Evolutionary conservation across 1,140 invertebrate genomes (phyloP), one percentile per base, ranked within the genome.

Genomic region (Trachymyrmex septentrionalis): DNA sequence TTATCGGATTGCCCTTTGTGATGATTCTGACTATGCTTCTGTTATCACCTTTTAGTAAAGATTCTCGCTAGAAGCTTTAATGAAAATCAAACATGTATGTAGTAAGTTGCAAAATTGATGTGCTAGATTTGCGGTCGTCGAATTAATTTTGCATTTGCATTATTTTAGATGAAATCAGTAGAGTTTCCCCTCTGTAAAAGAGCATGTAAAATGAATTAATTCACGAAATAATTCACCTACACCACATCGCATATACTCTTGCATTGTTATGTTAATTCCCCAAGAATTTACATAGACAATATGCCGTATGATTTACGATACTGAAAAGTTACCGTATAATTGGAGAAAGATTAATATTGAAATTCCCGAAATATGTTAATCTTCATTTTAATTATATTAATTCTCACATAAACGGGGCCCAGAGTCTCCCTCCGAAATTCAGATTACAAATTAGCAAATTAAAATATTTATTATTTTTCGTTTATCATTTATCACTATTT

Each of bases 1-100:
- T 85, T 85, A 87, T 87, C 82, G 88, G 55, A 86, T 89, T 75
- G 69, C 57, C 19, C 66, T 63, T 75, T 59, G 71, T 64, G 75
- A 77, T 30, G 66, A 76, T 69, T 81, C 63, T 50, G 80, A 84
- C 69, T 61, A 57, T 38, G 55, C 80, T 75, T 55, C 55, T 48
- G 55, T 75, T 84, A 84, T 84, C 80, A 61, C 69, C 69, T 75
- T 38, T 30, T 48, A 57, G 55, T 38, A 61, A 75, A 61, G 69
- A 84, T 75, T 84, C 24, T 48, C 19, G 12, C 27, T 34, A 1
- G 27, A 84, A 24, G 24, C 55, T 21, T 73, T 59, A 21, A 59
- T 27, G 12, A 50, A 75, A 84, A 63, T 61, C n/a, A 16, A 55
- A 61, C 16, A 10, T 78, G 14, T 69, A 57, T 44, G 55, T 75